Base-by-base conservation (phyloP, 2,888 invertebrate species). In the Caenorhabditis panamensis region DNA sequence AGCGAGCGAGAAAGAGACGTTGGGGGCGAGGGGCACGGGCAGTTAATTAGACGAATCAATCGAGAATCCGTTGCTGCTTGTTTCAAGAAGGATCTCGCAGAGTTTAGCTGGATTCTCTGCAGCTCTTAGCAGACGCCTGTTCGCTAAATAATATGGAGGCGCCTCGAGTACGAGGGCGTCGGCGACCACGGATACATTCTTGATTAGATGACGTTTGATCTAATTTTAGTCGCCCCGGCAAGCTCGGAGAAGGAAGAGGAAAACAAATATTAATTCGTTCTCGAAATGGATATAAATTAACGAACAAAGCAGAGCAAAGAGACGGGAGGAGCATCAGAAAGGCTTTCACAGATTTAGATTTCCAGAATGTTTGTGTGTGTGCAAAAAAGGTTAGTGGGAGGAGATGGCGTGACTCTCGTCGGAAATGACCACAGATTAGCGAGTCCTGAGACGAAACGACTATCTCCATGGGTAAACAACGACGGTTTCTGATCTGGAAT, bases 41-140 rank as follows among this genome's bases (percentile, higher is more conserved):
- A 72, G 72, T 72, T 72, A 72, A 72, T 72, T 72, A 72, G 63
- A 72, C 63, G 62, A 72, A 72, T 72, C 72, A 72, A 72, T 72
- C 63, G 72, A 54, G 56, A 62, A 63, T 54, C 47, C 24, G 44
- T 37, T 59, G 11, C 11, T 11, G 41, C 13, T 41, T 71, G 26
- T 41, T 59, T 61, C 26, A 56, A 58, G 56, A 24, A 36, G 20
- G 49, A 49, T 20, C 20, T 24, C 16, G 26, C 6, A 22, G 59
- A 59, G 37, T 41, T n/a, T 31, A 4, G 31, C 9, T 9, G 9
- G 4, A 9, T 6, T 31, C 31, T 31, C 9, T 31, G 31, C 9
- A 31, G 18, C 22, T 58, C 20, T 37, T 28, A n/a, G 22, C n/a
- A 22, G 1, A 58, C 20, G 37, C 16, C 11, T 37, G 58, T 37